Conservation (phyloP, 2,113 vertebrate species). For the Melanotaenia duboulayi region DNA sequence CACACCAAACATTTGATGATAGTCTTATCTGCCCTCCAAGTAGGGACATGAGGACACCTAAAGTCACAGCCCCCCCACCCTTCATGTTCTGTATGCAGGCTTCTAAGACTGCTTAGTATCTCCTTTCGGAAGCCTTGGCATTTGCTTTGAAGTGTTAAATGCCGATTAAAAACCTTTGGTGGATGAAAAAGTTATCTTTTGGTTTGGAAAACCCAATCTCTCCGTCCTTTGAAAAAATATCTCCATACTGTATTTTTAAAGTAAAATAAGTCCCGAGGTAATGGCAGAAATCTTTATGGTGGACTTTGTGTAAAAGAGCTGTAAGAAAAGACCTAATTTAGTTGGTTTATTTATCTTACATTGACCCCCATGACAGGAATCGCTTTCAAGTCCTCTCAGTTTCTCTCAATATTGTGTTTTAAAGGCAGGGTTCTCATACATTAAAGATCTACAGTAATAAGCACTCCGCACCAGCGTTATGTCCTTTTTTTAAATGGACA, state of each 20-base stretch:
- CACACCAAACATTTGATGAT: conserved; percentile 1
- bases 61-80: conserved; percentile 30
- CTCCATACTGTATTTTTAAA: conserved; percentile 14
- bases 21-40: conserved; percentile 45
- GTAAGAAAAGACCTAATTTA: conserved; percentile 1
- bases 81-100: conserved; percentile 33
- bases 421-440: too few relatives aligned
- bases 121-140: conserved; percentile 69
- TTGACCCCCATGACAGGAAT: not conserved
- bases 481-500: not conserved
- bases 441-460: not conserved
- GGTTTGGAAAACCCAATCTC: conserved; percentile 28
- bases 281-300: not conserved
- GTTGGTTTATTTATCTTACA: not conserved
- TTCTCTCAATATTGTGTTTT: not conserved
- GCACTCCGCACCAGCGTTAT: not conserved
- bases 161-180: conserved; percentile 74
- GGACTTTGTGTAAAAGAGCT: not conserved
- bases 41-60: conserved; percentile 47
- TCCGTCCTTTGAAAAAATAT: not conserved
- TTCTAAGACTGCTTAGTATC: conserved; percentile 51
- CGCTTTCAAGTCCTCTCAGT: not conserved
- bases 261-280: conserved; percentile 18
- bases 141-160: conserved; percentile 79
- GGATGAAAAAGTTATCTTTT: conserved; percentile 57